Evolutionary conservation across 2,888 invertebrate genomes (phyloP).

Genomic region (Drosophila falleni): DNA sequence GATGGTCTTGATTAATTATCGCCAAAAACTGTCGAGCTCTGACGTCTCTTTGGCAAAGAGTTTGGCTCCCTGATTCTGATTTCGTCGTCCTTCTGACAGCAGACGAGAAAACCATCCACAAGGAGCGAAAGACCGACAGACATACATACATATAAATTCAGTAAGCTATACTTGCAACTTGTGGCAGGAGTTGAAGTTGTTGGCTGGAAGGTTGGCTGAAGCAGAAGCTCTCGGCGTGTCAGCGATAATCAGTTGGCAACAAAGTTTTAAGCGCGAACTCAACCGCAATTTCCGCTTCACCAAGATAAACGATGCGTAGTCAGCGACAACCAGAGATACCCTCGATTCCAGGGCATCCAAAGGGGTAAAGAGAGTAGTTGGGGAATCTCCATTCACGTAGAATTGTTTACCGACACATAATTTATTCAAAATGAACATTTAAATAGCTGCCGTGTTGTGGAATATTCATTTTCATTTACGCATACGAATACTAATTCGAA

Average conservation of each 20-base stretch:
- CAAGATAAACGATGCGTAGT: constrained; percentile 63
- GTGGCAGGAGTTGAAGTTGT: constrained; percentile 23
- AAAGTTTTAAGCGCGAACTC: constrained; percentile 68
- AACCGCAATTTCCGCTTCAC: constrained; percentile 68
- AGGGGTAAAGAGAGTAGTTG: neutral
- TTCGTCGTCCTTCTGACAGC: constrained; percentile 53
- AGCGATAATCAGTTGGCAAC: constrained; percentile 70
- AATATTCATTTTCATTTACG: constrained; percentile 53
- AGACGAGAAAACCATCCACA: constrained; percentile 30
- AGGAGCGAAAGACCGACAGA: neutral
- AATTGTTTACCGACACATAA: constrained; percentile 60
- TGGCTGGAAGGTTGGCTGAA: neutral
- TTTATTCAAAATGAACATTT: constrained; percentile 63
- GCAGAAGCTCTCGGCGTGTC: constrained; percentile 47
- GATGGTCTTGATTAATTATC: constrained; percentile 75
- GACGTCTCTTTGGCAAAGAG: constrained; percentile 53
- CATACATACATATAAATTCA: constrained; percentile 10
- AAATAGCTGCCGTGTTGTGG: constrained; percentile 50
- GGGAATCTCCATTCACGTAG: constrained; percentile 16
- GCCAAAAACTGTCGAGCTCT: constrained; percentile 56
- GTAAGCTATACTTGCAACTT: constrained; percentile 58
- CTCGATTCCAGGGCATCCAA: neutral
- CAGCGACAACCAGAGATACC: constrained; percentile 23
- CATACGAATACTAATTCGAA: constrained; percentile 4
- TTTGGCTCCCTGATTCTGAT: constrained; percentile 61